Conservation (phyloP, 2,888 invertebrate species). For the Nomada fabriciana region DNA sequence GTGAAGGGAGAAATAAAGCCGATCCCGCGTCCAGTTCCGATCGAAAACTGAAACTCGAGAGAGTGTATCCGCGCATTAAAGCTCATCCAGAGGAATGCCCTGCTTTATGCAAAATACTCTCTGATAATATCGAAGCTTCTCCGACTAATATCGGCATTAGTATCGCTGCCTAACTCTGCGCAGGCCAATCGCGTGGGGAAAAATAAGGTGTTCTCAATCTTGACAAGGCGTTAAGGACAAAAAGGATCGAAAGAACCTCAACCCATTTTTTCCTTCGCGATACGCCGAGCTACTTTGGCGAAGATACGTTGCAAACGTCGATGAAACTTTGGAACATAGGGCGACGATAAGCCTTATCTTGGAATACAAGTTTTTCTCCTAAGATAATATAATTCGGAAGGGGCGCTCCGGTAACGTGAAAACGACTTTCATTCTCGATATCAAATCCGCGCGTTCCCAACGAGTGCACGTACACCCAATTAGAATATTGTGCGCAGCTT, state of each 20-base stretch:
- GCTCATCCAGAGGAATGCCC: slow-evolving; percentile 47
- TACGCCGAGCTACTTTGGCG: neutral
- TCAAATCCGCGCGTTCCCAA: neutral
- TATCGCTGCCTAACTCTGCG: slow-evolving; percentile 5
- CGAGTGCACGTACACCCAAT: neutral
- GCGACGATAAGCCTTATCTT: slow-evolving; percentile 15
- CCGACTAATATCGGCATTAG: slow-evolving; percentile 39
- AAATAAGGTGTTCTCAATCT: slow-evolving; percentile 20
- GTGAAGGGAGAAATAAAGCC: slow-evolving; percentile 28
- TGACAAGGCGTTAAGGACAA: slow-evolving; percentile 7
- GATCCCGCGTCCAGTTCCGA: slow-evolving; percentile 52
- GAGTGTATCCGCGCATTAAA: slow-evolving; percentile 63
- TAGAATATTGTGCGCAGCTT: slow-evolving; percentile 3
- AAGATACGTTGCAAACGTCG: slow-evolving; percentile 4
- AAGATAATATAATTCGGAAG: neutral
- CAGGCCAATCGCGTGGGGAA: neutral
- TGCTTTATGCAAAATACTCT: slow-evolving; percentile 43
- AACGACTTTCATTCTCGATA: neutral
- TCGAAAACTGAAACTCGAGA: slow-evolving; percentile 66
- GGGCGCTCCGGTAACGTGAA: neutral
- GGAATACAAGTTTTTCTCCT: neutral
- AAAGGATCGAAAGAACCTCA: slow-evolving; percentile 21
- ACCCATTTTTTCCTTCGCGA: neutral
- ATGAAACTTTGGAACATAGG: neutral
- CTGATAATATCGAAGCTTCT: slow-evolving; percentile 23